These are phyloP conservation scores for Mandrillus leucophaeus DNA, from an alignment of 2,113 vertebrate genomes.

Conservation along the genomic window DNA sequence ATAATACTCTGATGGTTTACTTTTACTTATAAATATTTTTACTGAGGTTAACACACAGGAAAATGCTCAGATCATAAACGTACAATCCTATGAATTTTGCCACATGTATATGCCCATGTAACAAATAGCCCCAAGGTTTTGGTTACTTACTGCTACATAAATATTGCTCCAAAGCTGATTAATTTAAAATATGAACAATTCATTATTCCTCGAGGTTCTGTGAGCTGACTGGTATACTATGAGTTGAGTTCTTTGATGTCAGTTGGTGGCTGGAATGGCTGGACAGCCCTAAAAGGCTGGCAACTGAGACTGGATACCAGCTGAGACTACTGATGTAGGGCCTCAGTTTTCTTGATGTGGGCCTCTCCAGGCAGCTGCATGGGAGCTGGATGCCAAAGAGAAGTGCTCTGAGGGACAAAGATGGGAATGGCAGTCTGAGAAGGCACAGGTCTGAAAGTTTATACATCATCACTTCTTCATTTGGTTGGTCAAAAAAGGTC, in stretches of 20 bases:
- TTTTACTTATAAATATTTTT: not conserved
- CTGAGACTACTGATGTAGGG: not conserved
- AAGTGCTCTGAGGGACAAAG: not conserved
- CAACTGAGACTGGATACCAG: not conserved
- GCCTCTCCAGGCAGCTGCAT: not conserved
- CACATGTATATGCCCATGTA: not conserved
- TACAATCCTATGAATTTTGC: not conserved
- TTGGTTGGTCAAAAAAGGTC: not conserved
- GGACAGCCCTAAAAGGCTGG: not conserved
- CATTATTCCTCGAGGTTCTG: not conserved
- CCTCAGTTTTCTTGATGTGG: not conserved
- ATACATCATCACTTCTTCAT: not conserved
- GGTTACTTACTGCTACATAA: not conserved
- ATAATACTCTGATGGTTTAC: not conserved
- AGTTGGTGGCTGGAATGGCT: not conserved
- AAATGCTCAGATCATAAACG: not conserved
- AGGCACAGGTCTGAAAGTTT: not conserved
- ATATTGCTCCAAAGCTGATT: not conserved
- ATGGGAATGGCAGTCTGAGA: not conserved
- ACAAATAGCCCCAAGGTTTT: not conserved
- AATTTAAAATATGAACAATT: not conserved
- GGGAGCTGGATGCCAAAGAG: not conserved
- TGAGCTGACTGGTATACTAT: not conserved
- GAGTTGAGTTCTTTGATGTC: not conserved
- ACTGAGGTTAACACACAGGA: not conserved